Evolutionary conservation across 2,797 vertebrate species (phyloP).

Genomic region (Pangasius djambal): DNA sequence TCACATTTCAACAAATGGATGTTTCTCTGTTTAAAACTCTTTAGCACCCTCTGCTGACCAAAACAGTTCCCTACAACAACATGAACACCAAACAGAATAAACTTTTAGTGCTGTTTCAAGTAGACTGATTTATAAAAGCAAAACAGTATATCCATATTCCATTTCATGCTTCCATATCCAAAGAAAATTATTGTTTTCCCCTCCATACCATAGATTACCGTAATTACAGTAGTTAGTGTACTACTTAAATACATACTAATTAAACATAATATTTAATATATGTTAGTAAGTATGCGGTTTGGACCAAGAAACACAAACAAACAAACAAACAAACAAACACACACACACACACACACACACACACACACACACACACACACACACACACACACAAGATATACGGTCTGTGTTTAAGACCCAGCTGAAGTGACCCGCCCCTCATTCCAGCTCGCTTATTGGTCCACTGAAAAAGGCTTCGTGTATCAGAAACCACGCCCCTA

Average conservation of each 20-base stretch:
- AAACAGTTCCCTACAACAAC: background rate
- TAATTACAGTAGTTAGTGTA: background rate
- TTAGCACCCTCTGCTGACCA: slow-evolving; percentile 26
- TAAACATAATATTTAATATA: background rate
- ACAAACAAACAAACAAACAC: no score
- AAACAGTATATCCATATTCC: background rate
- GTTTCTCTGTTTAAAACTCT: background rate
- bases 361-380: no score
- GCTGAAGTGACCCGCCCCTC: background rate
- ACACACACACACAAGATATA: no score
- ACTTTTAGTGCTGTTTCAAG: background rate
- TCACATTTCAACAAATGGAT: background rate
- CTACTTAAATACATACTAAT: background rate
- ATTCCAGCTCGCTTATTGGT: slow-evolving; percentile 7
- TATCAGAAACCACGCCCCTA: background rate
- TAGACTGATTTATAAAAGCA: background rate
- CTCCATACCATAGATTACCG: background rate
- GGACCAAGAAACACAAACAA: background rate
- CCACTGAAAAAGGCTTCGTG: background rate
- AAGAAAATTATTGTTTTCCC: background rate
- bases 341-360: no score
- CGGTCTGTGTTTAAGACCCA: background rate
- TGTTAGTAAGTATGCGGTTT: background rate
- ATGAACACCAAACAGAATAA: background rate
- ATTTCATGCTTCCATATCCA: background rate